These are phyloP conservation scores for Macrosiphum euphorbiae DNA, from an alignment of 2,888 invertebrate species.

Conservation along the genomic window DNA sequence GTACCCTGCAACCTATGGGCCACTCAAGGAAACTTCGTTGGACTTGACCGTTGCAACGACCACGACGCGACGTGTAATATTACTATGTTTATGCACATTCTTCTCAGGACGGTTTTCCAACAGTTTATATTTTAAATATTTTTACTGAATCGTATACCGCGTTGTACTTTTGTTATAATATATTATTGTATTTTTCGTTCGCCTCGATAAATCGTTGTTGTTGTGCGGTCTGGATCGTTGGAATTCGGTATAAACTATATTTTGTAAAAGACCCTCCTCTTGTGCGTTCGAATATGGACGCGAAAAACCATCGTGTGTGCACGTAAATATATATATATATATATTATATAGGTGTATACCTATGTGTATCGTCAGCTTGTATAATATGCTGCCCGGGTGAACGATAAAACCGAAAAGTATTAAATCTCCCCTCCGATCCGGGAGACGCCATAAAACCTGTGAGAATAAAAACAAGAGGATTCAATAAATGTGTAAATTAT, in stretches of 20 bases:
- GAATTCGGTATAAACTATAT: conserved; percentile 41
- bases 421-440: conserved; percentile 26
- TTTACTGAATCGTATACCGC: not conserved
- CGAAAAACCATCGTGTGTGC: conserved; percentile 27
- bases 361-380: not conserved
- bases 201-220: conserved; percentile 14
- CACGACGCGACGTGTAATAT: not conserved
- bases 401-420: conserved; percentile 43
- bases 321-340: not conserved
- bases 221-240: conserved; percentile 43
- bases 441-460: conserved; percentile 57
- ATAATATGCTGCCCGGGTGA: conserved; percentile 6
- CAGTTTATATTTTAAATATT: not conserved
- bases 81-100: not conserved
- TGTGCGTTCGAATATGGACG: not conserved
- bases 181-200: conserved; percentile 32
- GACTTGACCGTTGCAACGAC: not conserved
- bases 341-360: not conserved
- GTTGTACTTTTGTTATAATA: not conserved
- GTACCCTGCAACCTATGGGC: not conserved
- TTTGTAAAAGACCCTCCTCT: conserved; percentile 42
- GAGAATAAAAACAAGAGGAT: conserved; percentile 62
- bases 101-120: not conserved
- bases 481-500: conserved; percentile 61
- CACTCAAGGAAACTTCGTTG: not conserved